Percentiles rank a stretch among this genome's conserved stretches.
These are phyloP conservation scores for Chamaea fasciata DNA, from an alignment of 2,113 vertebrate species.

Conservation along the genomic window DNA sequence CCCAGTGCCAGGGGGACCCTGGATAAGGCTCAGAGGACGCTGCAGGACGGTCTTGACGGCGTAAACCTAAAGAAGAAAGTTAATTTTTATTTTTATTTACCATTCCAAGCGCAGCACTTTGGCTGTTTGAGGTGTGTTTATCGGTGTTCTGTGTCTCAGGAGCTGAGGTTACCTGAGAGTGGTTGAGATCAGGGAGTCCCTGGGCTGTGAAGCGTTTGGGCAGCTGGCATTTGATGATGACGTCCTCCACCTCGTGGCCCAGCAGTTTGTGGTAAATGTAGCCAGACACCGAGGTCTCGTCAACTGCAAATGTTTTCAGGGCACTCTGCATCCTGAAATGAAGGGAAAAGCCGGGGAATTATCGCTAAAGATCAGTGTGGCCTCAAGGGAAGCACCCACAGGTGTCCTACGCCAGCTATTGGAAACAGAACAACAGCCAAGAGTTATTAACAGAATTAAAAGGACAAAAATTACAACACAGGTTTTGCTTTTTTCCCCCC, in stretches of 20 bases:
- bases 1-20: slow-evolving; percentile 95
- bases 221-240: slow-evolving; percentile 98
- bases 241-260: slow-evolving; percentile 96
- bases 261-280: slow-evolving; percentile 98
- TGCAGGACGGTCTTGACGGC: slow-evolving; percentile 98
- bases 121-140: too few relatives aligned
- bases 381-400: background rate
- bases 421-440: background rate
- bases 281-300: slow-evolving; percentile 96
- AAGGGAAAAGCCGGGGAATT: background rate
- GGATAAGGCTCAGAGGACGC: slow-evolving; percentile 95
- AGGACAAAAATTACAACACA: background rate
- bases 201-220: slow-evolving; percentile 98
- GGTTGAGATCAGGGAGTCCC: slow-evolving; percentile 97
- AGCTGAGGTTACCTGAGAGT: slow-evolving; percentile 85
- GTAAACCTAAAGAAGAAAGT: slow-evolving; percentile 81
- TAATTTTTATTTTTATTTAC: accelerated
- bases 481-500: background rate
- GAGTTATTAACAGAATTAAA: background rate
- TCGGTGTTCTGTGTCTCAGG: background rate
- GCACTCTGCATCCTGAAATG: slow-evolving; percentile 92
- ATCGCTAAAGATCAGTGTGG: background rate
- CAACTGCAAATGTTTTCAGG: slow-evolving; percentile 94
- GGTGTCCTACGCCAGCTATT: background rate
- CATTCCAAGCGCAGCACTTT: too few relatives aligned